Evolutionary conservation across 2,113 vertebrate species (phyloP), one percentile per base, ranked within the genome.

Genomic region (Dasypus novemcinctus): DNA sequence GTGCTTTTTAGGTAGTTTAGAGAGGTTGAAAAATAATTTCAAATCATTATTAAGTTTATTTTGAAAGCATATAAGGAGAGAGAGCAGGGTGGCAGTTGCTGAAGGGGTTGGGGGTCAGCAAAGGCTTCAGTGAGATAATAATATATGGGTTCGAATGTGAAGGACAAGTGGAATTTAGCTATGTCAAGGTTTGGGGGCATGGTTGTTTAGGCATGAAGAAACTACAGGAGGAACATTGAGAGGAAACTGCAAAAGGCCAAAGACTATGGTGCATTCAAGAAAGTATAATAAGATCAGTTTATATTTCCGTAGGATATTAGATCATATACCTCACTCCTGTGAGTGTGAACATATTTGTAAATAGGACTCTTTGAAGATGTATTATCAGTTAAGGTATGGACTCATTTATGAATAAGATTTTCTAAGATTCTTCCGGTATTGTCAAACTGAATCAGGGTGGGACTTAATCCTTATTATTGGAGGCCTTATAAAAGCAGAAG

Each of bases 61-160:
- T 95, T 94, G 74, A 88, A 71, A 93, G 31, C 57, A 31, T n/a
- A 11, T 85, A 63, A 88, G 94, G 82, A 92, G 81, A 74, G 81
- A 52, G 41, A 10, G n/a, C 41, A 82, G 88, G 63, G 49, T 61
- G 74, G 38, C 82, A 96, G 87, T 91, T 92, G 94, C 92, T 95
- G 85, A 89, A 78, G 86, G 59, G 82, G 86, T 93, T 49, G 14
- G 21, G 87, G 91, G 41, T 86, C 93, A 97, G 80, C 52, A 83
- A 64, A 92, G 94, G 72, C 72, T 59, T 83, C 12, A 0, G 61
- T 91, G 92, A 95, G 80, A 92, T 59, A 72, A 84, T 29, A 87
- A n/a, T 59, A 64, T 33, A 91, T 92, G 93, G 94, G 84, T 46
- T 96, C 91, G 75, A 79, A 94, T 76, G 82, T 91, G 78, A 96